phyloP scores from a whole-genome alignment of 53 echinoderm and acorn worm genomes.

The Arbacia lixula region DNA sequence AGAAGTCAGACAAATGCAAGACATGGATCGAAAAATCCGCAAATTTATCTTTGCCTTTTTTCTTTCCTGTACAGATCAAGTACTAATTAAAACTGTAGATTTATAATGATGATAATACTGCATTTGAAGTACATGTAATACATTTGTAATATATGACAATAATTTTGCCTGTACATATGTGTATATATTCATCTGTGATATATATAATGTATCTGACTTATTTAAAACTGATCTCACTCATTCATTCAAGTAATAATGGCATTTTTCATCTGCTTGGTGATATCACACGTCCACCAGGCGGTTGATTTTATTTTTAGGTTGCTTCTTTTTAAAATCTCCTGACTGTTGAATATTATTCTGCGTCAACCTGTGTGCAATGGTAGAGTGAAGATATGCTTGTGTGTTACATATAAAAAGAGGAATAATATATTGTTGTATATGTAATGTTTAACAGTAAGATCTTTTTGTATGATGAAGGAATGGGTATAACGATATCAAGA shows the following conservation, averaged over 20 bases:
- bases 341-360: slow-evolving; percentile 4
- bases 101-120: slow-evolving; percentile 6
- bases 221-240: slow-evolving; percentile 24
- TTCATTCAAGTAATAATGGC: slow-evolving; percentile 32
- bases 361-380: slow-evolving; percentile 41
- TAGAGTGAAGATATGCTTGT: neutral
- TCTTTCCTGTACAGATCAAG: neutral
- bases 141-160: slow-evolving; percentile 37
- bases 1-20: neutral
- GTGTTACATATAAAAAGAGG: slow-evolving; percentile 23
- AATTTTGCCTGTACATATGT: slow-evolving; percentile 42
- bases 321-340: neutral
- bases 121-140: slow-evolving; percentile 4
- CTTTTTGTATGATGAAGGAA: neutral
- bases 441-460: slow-evolving; percentile 9
- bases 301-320: neutral
- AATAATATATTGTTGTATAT: slow-evolving; percentile 44
- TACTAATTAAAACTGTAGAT: slow-evolving; percentile 16
- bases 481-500: no score
- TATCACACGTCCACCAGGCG: slow-evolving; percentile 4
- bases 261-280: slow-evolving; percentile 5
- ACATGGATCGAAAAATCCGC: no score
- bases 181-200: slow-evolving; percentile 62
- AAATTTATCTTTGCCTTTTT: slow-evolving; percentile 32
- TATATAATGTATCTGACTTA: slow-evolving; percentile 54